phyloP scores from a whole-genome alignment of 2,113 vertebrate species.

The Amazona vittata region DNA sequence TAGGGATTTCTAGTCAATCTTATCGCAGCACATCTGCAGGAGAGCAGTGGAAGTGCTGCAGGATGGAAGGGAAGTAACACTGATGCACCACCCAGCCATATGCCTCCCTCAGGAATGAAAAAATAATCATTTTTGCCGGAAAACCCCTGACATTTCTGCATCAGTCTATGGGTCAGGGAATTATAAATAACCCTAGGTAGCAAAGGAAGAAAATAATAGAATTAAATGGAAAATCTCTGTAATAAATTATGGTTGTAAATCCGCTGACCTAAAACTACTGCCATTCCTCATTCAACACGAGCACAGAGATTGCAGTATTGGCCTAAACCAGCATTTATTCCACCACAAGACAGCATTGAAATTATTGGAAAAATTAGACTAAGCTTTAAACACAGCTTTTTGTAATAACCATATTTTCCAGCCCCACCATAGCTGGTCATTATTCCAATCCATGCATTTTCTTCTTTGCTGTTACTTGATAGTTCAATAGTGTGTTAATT shows the following conservation, averaged over 20 bases:
- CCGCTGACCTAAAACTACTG: background rate
- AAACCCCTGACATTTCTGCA: background rate
- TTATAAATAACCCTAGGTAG: background rate
- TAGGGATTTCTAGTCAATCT: background rate
- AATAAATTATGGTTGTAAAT: background rate
- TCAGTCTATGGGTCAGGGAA: background rate
- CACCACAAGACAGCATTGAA: background rate
- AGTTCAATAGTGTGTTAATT: background rate
- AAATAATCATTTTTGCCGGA: background rate
- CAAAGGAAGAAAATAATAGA: background rate
- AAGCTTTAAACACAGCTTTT: background rate
- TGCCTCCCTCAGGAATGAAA: background rate
- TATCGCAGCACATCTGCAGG: fast-evolving
- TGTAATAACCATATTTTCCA: background rate
- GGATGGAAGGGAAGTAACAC: background rate
- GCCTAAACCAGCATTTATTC: background rate
- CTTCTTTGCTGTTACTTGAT: background rate
- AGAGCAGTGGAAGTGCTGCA: background rate
- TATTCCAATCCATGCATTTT: background rate
- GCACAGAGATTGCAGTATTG: background rate
- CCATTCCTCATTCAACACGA: background rate
- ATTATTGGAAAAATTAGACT: background rate
- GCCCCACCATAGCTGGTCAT: background rate
- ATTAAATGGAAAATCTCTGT: background rate
- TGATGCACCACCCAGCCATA: background rate